Conservation (phyloP, 2,888 invertebrate species). For the Cyaniris semiargus region DNA sequence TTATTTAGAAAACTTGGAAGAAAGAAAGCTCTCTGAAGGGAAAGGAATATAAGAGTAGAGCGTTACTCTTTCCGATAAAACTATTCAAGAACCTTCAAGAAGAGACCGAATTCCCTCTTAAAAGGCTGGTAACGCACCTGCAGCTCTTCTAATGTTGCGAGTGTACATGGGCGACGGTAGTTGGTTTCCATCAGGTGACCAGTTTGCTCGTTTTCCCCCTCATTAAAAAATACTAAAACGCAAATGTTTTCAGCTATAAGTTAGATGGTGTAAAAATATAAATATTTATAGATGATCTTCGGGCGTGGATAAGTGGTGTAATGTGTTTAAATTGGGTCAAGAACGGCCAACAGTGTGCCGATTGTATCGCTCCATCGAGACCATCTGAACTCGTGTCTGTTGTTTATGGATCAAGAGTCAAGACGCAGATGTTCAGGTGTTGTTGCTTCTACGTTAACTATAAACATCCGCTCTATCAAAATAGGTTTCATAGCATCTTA, state of each 20-base stretch:
- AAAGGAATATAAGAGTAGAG: too few relatives aligned
- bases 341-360: slow-evolving; percentile 15
- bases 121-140: too few relatives aligned
- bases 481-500: too few relatives aligned
- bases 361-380: slow-evolving; percentile 10
- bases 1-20: too few relatives aligned
- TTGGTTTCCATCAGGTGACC: too few relatives aligned
- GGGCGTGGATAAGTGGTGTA: slow-evolving; percentile 30
- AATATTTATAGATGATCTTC: slow-evolving; percentile 4
- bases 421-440: not conserved
- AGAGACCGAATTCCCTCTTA: too few relatives aligned
- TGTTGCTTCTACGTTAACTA: not conserved
- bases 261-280: not conserved
- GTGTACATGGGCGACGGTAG: too few relatives aligned
- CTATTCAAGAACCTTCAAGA: too few relatives aligned
- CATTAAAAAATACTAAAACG: not conserved
- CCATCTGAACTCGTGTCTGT: not conserved
- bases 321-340: slow-evolving; percentile 33
- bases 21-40: too few relatives aligned
- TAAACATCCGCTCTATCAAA: not conserved
- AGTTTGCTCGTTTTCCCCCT: too few relatives aligned
- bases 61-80: too few relatives aligned
- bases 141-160: too few relatives aligned
- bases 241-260: not conserved
- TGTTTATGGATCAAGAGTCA: not conserved